Evolutionary conservation across 2,888 invertebrate genomes (phyloP), one percentile per base, ranked within the genome.

Genomic region (Plebejus melissa): DNA sequence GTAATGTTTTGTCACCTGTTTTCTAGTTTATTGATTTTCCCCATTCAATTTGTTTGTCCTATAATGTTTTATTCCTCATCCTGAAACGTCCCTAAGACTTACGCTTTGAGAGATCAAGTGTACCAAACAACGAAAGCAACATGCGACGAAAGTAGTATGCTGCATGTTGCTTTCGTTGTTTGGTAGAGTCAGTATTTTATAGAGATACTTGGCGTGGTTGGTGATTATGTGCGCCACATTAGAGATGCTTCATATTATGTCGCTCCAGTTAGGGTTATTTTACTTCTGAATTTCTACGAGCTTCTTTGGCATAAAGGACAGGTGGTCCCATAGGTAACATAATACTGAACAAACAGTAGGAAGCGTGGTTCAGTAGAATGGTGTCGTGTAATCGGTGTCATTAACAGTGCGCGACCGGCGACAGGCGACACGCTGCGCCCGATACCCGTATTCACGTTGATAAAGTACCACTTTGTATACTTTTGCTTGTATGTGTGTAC

Each of bases 301-400:
- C 54, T 54, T 54, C 16, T 4, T 3, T 54, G 54, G 1, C 4
- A 16, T 54, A 54, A 54, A 54, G 2, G 2, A 32, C 22, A 22
- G 4, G 50, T 54, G 54, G 13, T 54, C 4, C 16, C 13, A 54
- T 16, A 54, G 4, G 16, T 54, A 54, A 16, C 41, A 41, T 41
- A 50, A 50, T 50, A 4, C 60, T 32, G 22, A 11, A 13, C 32
- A 2, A 11, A 13, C 32, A 2, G 36, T 13, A 65, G 5, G 16
- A 32, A 65, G 65, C 13, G 16, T 65, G 65, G 65, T 65, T 65
- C 65, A 32, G 65, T 65, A 65, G 65, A 65, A 65, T 65, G 65
- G 36, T 65, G 65, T 13, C 32, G 16, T 65, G 65, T 65, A 36
- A 65, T 65, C 65, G 13, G 65, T 65, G 65, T 65, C 65, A 65